These are phyloP conservation scores for Coryphaenoides rupestris DNA, from an alignment of 2,113 vertebrate species.

Conservation along the genomic window DNA sequence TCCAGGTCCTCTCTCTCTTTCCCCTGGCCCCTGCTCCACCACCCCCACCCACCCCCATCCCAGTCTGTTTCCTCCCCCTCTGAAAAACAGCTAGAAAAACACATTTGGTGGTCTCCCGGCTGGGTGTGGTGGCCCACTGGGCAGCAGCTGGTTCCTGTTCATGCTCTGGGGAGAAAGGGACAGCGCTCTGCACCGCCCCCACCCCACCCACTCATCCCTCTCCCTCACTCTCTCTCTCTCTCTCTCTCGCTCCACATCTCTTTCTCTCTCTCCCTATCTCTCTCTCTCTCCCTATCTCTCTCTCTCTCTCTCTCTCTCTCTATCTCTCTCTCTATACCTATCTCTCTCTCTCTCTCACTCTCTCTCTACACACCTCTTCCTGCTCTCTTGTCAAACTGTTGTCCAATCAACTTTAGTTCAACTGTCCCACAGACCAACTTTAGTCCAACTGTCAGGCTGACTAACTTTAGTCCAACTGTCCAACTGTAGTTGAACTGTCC, in stretches of 20 bases:
- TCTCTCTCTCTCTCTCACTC: too few species aligned
- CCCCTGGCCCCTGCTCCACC: conserved; percentile 1
- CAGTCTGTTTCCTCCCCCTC: neutral
- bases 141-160: conserved; percentile 72
- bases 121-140: conserved; percentile 67
- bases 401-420: neutral
- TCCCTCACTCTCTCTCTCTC: conserved; percentile 5
- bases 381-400: neutral
- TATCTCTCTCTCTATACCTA: neutral
- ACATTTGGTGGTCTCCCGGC: conserved; percentile 48
- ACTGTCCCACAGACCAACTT: neutral
- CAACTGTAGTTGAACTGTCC: neutral
- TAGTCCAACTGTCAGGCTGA: neutral
- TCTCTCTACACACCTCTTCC: neutral
- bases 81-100: conserved; percentile 68
- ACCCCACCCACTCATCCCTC: neutral
- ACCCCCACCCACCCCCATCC: conserved; percentile 7
- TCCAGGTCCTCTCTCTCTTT: neutral
- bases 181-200: conserved; percentile 36
- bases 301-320: conserved; percentile 6
- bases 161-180: conserved; percentile 46
- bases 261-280: conserved; percentile 3
- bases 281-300: neutral
- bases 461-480: conserved; percentile 6
- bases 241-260: neutral